Conservation (phyloP, 2,113 vertebrate genomes). For the Erythrolamprus reginae region DNA sequence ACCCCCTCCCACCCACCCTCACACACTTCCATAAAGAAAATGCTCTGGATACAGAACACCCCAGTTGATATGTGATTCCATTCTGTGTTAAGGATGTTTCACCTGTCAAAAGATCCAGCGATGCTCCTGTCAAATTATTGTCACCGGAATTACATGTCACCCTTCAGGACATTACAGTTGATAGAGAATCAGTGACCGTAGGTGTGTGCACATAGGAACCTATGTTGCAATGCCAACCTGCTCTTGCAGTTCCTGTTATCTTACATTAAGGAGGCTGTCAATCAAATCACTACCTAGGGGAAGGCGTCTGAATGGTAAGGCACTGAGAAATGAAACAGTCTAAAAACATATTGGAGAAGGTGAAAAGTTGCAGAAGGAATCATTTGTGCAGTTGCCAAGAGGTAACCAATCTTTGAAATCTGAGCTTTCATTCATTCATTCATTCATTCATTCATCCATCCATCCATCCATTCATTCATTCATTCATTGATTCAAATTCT, state of each 20-base stretch:
- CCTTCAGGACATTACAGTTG: constrained; percentile 13
- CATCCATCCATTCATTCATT: too few species aligned
- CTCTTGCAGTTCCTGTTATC: constrained; percentile 27
- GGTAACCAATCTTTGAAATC: too few species aligned
- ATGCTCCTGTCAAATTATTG: constrained; percentile 37
- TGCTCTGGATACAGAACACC: constrained; percentile 1
- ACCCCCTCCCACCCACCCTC: too few species aligned
- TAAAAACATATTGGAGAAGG: not conserved
- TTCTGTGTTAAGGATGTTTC: constrained; percentile 28
- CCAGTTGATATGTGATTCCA: not conserved
- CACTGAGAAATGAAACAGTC: constrained; percentile 28
- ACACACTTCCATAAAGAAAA: not conserved
- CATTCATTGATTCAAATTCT: too few species aligned
- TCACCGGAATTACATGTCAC: constrained; percentile 34
- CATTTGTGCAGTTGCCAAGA: not conserved
- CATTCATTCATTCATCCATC: too few species aligned
- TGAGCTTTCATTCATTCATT: too few species aligned
- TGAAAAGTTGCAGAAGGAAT: not conserved
- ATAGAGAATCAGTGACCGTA: constrained; percentile 44
- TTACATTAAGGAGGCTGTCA: constrained; percentile 40
- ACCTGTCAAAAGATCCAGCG: constrained; percentile 49
- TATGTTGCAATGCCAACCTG: constrained; percentile 17
- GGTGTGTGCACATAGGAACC: not conserved
- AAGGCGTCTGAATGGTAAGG: constrained; percentile 30
- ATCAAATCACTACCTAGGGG: constrained; percentile 28